phyloP scores from a whole-genome alignment of 2,113 vertebrate species.

The Leptocoma aspasia region DNA sequence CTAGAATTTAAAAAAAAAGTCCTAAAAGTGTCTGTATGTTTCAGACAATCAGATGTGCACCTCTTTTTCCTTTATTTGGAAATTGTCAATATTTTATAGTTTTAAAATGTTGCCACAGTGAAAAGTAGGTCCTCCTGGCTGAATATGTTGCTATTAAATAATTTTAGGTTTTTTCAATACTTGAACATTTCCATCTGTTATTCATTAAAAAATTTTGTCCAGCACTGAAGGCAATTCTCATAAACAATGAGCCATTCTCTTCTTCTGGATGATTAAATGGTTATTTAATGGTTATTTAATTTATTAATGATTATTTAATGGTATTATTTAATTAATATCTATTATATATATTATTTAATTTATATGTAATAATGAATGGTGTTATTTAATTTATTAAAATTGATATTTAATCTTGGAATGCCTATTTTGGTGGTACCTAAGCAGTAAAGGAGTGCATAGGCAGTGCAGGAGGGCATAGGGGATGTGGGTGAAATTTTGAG shows the following conservation, averaged over 20 bases:
- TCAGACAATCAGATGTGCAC: neutral
- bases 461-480: neutral
- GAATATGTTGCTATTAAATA: neutral
- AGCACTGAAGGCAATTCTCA: neutral
- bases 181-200: neutral
- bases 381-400: too few species aligned
- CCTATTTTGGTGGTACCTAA: neutral
- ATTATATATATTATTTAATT: too few species aligned
- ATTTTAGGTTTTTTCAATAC: neutral
- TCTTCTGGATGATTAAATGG: neutral
- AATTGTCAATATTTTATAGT: neutral
- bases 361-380: too few species aligned
- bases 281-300: too few species aligned
- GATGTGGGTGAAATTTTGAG: neutral
- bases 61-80: neutral
- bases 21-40: neutral
- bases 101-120: neutral
- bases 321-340: too few species aligned
- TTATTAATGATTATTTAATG: too few species aligned
- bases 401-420: too few species aligned
- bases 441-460: accelerated
- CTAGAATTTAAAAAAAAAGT: neutral
- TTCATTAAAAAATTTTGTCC: neutral
- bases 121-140: neutral
- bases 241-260: neutral